Base-by-base conservation (phyloP, 2,888 invertebrate species). In the Thalpophila matura region DNA sequence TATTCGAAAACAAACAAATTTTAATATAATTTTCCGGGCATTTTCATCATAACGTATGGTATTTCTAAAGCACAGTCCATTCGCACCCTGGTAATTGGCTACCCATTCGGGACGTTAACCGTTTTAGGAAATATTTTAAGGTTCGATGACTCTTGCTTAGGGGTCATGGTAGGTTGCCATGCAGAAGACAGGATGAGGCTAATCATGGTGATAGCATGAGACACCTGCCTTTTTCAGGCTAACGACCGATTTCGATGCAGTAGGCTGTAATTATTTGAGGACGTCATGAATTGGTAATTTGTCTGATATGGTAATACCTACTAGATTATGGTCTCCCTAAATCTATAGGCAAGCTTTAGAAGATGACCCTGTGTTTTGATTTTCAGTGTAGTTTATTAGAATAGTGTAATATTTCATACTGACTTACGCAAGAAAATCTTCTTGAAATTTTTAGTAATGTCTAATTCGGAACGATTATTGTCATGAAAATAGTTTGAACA, bases 81-180 rank as follows among this genome's bases (percentile, higher is more conserved):
- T 57, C 43, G 63, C 58, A 33, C 54, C 58, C 40, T 60, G 65
- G 58, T 78, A 86, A 87, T 83, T 91, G 89, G 82, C 62, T 63
- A 79, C 70, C 81, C 77, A 71, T 67, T 71, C 74, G 82, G 93
- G 88, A 88, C 93, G 86, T 91, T 93, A 89, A 92, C 93, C 92
- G 91, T 88, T 89, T 93, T 93, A 91, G 92, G 90, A 91, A 93
- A 92, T 88, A 91, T 90, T 87, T 84, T 49, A 82, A 77, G 81
- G 94, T 92, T 94, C 94, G 89, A 89, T 91, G 94, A 94, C 94
- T 91, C 82, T 57, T 73, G 71, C 58, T 85, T 89, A 91, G 92
- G 92, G 93, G 93, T 92, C 92, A 69, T 78, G 64, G 37, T 60
- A 53, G 68, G 81, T 78, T 87, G 86, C 86, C 73, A 86, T 72